Percentiles rank a stretch among this genome's conserved stretches.
phyloP scores from a whole-genome alignment of 1,140 invertebrate species.

The Hyles vespertilio region DNA sequence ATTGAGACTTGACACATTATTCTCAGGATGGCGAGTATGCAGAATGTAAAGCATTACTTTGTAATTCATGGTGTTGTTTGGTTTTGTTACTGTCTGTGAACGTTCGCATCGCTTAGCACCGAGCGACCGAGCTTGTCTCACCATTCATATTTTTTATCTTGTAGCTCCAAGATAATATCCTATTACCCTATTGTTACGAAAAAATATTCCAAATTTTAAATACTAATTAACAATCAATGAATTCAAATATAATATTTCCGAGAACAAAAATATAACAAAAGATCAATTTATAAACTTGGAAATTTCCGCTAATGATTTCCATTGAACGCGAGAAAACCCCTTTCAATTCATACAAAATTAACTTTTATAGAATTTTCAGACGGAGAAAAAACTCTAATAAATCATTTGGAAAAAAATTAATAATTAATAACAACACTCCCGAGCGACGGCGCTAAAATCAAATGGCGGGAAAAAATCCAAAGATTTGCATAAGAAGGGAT shows the following conservation, averaged over 20 bases:
- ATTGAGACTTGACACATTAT: too few species aligned
- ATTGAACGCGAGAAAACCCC: constrained; percentile 40
- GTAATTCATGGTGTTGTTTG: too few species aligned
- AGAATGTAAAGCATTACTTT: too few species aligned
- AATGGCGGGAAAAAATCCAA: constrained; percentile 41
- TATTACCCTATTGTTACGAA: too few species aligned
- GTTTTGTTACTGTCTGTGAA: too few species aligned
- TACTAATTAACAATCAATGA: not conserved
- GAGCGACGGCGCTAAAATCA: constrained; percentile 45
- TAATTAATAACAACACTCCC: constrained; percentile 52
- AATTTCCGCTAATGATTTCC: constrained; percentile 33
- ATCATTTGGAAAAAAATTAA: constrained; percentile 63
- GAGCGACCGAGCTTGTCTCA: too few species aligned
- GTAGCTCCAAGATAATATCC: not conserved
- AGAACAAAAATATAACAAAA: constrained; percentile 17
- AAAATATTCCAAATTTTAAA: constrained; percentile 3
- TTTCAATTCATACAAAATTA: constrained; percentile 46
- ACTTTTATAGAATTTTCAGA: constrained; percentile 48
- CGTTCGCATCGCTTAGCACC: too few species aligned
- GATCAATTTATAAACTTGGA: constrained; percentile 22
- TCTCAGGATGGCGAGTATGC: too few species aligned
- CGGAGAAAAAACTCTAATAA: constrained; percentile 39
- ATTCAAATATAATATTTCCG: too few species aligned
- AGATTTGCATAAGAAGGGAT: constrained; percentile 59
- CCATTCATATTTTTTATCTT: too few species aligned